Evolutionary conservation across 2,797 vertebrate species (phyloP).

Genomic region (Ctenosaura bakeri): DNA sequence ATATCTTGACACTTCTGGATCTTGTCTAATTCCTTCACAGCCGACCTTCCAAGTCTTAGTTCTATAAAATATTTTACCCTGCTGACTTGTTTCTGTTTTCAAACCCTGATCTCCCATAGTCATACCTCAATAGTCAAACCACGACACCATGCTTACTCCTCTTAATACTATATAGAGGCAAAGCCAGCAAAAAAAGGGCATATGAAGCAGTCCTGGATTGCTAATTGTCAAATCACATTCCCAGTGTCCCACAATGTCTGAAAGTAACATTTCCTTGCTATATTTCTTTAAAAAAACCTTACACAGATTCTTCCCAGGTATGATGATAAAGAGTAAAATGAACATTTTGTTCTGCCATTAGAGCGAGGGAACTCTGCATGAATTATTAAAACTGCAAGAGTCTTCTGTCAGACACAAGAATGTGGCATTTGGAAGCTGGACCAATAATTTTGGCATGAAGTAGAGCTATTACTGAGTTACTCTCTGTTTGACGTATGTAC

Average conservation of each 20-base stretch:
- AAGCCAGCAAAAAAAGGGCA: neutral
- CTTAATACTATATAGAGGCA: neutral
- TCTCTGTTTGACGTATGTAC: conserved; percentile 41
- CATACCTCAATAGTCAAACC: too few relatives aligned
- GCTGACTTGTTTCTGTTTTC: neutral
- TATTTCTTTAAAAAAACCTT: neutral
- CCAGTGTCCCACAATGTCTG: neutral
- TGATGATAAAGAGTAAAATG: neutral
- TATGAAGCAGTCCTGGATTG: neutral
- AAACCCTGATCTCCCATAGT: too few relatives aligned
- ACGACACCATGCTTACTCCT: too few relatives aligned
- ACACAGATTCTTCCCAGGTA: neutral
- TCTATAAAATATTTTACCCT: neutral
- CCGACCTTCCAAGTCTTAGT: too few relatives aligned
- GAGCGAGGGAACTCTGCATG: neutral
- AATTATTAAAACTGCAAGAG: conserved; percentile 9
- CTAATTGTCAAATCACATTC: neutral
- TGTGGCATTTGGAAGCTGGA: conserved; percentile 28
- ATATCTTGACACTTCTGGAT: too few relatives aligned
- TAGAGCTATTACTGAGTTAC: conserved; percentile 1
- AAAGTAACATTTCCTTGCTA: neutral
- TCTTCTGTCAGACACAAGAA: conserved; percentile 37
- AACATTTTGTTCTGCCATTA: neutral
- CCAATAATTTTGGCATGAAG: conserved; percentile 25
- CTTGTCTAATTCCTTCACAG: too few relatives aligned